Base-by-base conservation (phyloP, 2,888 invertebrate genomes). In the Hylaea fasciaria region DNA sequence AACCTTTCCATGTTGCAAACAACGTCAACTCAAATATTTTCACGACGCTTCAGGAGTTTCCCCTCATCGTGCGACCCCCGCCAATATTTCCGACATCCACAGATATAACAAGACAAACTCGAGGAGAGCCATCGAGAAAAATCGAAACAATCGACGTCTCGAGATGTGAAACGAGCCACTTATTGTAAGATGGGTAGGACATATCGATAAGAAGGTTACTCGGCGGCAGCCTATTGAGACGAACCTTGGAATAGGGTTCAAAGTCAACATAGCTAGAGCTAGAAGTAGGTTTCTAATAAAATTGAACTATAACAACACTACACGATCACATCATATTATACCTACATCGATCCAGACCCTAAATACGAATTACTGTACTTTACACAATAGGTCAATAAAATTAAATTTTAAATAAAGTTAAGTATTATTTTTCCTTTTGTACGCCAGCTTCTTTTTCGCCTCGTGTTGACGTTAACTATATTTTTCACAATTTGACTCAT, bases 81-180 rank as follows among this genome's bases (percentile, higher is more conserved):
- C 28, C 54, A 50, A 50, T 50, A 43, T 35, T 41, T 22, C 35
- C 13, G 4, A 35, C 12, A 29, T 17, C 56, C 14, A 58, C 60
- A 61, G 53, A 66, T 60, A 64, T 66, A 66, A 60, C 45, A 68
- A 57, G 28, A 57, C 29, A 57, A 52, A 52, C 59, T 68, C 17
- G 32, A 29, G 47, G 51, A 62, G 64, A 11, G 65, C 63, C 57
- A 62, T 69, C 59, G 39, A 59, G 66, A 60, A 65, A 65, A 66
- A 66, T 65, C 66, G 63, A 66, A 66, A 64, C 65, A 62, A 65
- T 65, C 61, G 69, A 66, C 62, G 54, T 56, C 45, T 55, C 54
- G 48, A 52, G 46, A 66, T 49, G 14, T 17, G 55, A 58, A 49
- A 56, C 48, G 46, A 43, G n/a, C 46, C 51, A 47, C 51, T 50